phyloP scores from a whole-genome alignment of 2,113 vertebrate species.

The Nipponia nippon region DNA sequence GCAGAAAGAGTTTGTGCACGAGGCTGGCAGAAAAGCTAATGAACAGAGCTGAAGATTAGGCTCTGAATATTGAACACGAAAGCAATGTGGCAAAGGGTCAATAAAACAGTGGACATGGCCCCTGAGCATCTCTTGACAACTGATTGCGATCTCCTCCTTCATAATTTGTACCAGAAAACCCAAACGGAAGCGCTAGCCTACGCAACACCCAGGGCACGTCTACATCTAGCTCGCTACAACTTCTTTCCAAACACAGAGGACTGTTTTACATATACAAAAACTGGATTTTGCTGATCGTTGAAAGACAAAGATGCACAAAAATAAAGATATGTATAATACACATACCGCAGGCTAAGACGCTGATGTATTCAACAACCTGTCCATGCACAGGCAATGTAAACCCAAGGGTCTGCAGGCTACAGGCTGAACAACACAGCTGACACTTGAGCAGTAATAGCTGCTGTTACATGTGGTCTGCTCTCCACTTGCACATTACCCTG shows the following conservation, averaged over 20 bases:
- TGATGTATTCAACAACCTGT: neutral
- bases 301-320: neutral
- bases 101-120: fast-evolving
- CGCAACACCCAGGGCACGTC: fast-evolving
- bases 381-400: fast-evolving
- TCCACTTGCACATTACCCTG: neutral
- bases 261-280: neutral
- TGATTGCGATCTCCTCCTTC: neutral
- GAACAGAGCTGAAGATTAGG: neutral
- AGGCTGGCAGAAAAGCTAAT: neutral
- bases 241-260: neutral
- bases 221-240: too few relatives aligned
- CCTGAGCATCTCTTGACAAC: neutral
- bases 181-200: neutral
- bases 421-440: neutral
- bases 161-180: fast-evolving
- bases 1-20: neutral
- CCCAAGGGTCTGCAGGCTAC: neutral
- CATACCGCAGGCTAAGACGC: neutral
- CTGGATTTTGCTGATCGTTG: neutral
- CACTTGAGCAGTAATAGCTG: neutral
- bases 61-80: neutral
- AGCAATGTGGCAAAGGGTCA: neutral
- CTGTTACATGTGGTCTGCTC: neutral
- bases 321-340: fast-evolving